Evolutionary conservation across 2,888 invertebrate species (phyloP).

Genomic region (Campoletis raptor): DNA sequence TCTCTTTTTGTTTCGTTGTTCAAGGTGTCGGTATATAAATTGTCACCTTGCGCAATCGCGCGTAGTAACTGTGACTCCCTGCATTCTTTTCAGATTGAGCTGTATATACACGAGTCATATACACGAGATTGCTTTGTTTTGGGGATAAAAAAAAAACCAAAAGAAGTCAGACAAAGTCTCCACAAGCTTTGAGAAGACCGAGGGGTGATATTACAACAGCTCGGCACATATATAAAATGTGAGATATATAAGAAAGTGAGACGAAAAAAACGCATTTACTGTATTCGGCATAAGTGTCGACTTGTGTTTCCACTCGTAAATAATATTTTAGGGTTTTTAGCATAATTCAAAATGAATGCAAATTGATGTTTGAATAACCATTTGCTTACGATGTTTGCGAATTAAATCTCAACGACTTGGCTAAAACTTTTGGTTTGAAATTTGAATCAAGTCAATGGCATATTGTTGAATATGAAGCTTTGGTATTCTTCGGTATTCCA

Average conservation of each 20-base stretch:
- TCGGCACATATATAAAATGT: background rate
- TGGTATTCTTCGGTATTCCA: too few species aligned
- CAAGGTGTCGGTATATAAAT: conserved; percentile 80
- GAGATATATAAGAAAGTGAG: conserved; percentile 21
- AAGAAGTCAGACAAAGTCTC: conserved; percentile 54
- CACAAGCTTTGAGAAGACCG: conserved; percentile 51
- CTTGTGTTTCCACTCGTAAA: conserved; percentile 55
- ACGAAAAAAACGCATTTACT: conserved; percentile 23
- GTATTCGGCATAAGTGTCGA: conserved; percentile 31
- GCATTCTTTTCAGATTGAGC: conserved; percentile 17
- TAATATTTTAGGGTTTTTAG: conserved; percentile 7
- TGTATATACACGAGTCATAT: conserved; percentile 42
- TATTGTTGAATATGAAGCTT: too few species aligned
- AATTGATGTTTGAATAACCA: background rate
- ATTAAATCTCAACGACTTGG: background rate
- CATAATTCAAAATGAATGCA: background rate
- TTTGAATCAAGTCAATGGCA: too few species aligned
- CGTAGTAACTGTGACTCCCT: conserved; percentile 74
- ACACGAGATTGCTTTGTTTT: conserved; percentile 82
- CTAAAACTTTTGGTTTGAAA: too few species aligned
- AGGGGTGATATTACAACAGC: conserved; percentile 53
- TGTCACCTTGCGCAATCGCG: conserved; percentile 82
- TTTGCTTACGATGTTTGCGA: background rate
- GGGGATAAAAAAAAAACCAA: conserved; percentile 77
- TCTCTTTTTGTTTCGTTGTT: conserved; percentile 59